Conservation (phyloP, 2,888 invertebrate species). For the Cremastinae sp. region DNA sequence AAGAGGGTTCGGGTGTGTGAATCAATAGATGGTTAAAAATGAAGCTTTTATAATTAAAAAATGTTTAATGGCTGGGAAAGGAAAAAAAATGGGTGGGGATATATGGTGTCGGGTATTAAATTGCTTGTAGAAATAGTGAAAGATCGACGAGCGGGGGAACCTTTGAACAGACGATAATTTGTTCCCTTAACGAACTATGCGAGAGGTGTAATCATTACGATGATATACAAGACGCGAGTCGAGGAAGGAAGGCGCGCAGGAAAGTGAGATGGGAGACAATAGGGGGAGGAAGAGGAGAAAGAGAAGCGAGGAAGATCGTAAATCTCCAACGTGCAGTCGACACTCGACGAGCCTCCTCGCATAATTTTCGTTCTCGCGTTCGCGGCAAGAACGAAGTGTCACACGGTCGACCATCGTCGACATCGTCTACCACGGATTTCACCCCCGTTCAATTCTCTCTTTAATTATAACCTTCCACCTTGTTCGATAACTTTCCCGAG, state of each 20-base stretch:
- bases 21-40: too few relatives aligned
- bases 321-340: slow-evolving; percentile 49
- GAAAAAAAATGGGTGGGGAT: too few relatives aligned
- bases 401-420: slow-evolving; percentile 30
- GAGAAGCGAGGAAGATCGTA: slow-evolving; percentile 40
- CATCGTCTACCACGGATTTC: slow-evolving; percentile 31
- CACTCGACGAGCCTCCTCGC: slow-evolving; percentile 55
- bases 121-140: slow-evolving; percentile 5
- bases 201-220: slow-evolving; percentile 50
- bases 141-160: slow-evolving; percentile 42
- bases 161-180: slow-evolving; percentile 40
- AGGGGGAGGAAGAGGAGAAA: slow-evolving; percentile 8
- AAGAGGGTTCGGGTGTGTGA: too few relatives aligned
- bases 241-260: too few relatives aligned
- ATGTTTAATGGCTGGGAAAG: too few relatives aligned
- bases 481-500: slow-evolving; percentile 36
- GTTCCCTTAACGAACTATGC: slow-evolving; percentile 52
- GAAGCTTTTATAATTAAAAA: too few relatives aligned
- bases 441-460: slow-evolving; percentile 41
- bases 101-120: slow-evolving; percentile 7
- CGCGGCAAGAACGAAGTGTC: slow-evolving; percentile 40
- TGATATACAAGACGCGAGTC: slow-evolving; percentile 39
- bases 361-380: slow-evolving; percentile 55
- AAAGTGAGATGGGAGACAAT: not conserved
- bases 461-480: slow-evolving; percentile 39